Evolutionary conservation across 2,888 invertebrate genomes (phyloP).

Genomic region (Macrophya annulata): DNA sequence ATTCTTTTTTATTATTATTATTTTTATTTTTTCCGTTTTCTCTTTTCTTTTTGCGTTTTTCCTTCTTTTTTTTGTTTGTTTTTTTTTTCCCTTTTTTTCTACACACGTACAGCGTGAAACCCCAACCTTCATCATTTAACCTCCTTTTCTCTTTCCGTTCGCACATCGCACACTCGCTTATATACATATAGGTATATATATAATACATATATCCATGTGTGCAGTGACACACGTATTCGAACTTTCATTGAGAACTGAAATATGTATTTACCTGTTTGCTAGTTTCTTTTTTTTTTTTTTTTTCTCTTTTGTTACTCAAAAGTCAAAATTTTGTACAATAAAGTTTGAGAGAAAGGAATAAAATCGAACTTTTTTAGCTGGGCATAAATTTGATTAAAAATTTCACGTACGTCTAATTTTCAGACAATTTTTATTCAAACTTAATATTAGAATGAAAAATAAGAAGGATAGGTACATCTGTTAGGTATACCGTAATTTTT

Average conservation of each 20-base stretch:
- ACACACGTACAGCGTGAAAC: constrained; percentile 38
- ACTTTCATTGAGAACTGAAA: not conserved
- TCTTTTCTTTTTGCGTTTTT: not conserved
- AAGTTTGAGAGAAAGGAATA: not conserved
- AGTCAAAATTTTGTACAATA: not conserved
- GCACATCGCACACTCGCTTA: not conserved
- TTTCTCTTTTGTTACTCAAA: not conserved
- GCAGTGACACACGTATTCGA: not conserved
- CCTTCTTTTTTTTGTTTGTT: not conserved
- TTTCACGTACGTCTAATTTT: too few relatives aligned
- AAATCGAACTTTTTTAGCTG: not conserved
- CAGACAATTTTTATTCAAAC: too few relatives aligned
- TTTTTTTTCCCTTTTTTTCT: not conserved
- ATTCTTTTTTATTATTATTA: not conserved
- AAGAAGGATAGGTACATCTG: too few relatives aligned
- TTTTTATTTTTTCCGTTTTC: not conserved
- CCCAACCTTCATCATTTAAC: constrained; percentile 49
- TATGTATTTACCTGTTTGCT: not conserved
- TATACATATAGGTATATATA: not conserved
- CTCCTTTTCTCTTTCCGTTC: constrained; percentile 27
- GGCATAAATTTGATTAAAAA: not conserved
- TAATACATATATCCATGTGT: not conserved
- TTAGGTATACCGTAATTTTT: too few relatives aligned
- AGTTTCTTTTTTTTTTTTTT: not conserved
- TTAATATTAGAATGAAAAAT: too few relatives aligned